These are phyloP conservation scores for Kradibia gibbosae DNA, from an alignment of 1,140 invertebrate genomes.

Conservation along the genomic window DNA sequence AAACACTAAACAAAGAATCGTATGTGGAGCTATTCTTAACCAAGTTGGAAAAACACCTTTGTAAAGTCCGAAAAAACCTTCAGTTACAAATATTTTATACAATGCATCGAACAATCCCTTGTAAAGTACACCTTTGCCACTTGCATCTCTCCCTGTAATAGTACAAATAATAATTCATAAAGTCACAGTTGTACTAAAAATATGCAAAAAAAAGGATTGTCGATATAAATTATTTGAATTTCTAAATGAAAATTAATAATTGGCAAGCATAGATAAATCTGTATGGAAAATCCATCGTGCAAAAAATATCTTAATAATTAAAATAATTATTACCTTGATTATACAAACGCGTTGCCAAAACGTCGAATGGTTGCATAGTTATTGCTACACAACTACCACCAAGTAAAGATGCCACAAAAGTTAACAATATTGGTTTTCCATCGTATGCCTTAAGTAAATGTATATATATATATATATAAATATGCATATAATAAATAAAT, in stretches of 20 bases:
- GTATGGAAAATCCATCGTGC: too few species aligned
- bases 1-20: constrained; percentile 85
- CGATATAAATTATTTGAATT: too few species aligned
- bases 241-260: too few species aligned
- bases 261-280: too few species aligned
- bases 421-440: constrained; percentile 77
- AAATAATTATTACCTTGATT: constrained; percentile 82
- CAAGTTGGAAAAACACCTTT: constrained; percentile 88
- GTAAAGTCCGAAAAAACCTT: constrained; percentile 86
- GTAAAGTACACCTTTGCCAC: constrained; percentile 81
- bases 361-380: constrained; percentile 92
- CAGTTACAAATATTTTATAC: constrained; percentile 80
- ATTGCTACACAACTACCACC: constrained; percentile 86
- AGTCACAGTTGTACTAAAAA: neutral
- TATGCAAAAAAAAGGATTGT: neutral
- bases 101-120: constrained; percentile 82
- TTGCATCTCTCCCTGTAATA: constrained; percentile 76
- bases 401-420: constrained; percentile 84
- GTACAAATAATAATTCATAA: neutral
- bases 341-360: constrained; percentile 90
- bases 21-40: constrained; percentile 87
- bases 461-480: neutral
- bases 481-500: too few species aligned
- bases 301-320: too few species aligned
- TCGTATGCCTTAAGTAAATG: constrained; percentile 70